Evolutionary conservation across 2,888 invertebrate species (phyloP), one percentile per base, ranked within the genome.

Genomic region (Sphaerophoria taeniata): DNA sequence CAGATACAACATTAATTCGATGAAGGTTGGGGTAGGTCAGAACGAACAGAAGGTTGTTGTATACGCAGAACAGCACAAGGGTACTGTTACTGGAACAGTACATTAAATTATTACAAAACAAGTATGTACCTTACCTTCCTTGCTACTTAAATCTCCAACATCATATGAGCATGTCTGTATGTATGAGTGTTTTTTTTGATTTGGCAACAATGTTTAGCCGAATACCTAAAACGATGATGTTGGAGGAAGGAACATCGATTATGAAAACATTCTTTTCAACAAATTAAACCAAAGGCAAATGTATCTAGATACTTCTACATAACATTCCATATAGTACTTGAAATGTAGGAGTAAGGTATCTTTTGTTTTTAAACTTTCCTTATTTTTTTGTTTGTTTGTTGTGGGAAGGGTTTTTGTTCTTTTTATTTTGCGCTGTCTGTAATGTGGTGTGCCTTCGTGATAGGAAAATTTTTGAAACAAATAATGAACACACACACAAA

Each of bases 11-110:
- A 69, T 81, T 81, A 85, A 83, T 85, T 76, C 55, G 58, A 58
- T 73, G 85, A 81, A 77, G 81, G 73, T 81, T 85, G 81, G 85
- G 85, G 85, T 85, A 85, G 85, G 85, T 85, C 85, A 77, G 76
- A 69, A 49, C 49, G 76, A 69, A 49, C 49, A 73, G 81, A 85
- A 69, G 67, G 60, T 56, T 77, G 71, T 53, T 7, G 43, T 43
- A 43, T 43, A 43, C 71, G 56, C 63, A 58, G 58, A 76, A 56
- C 45, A 60, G 61, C 24, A 24, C 24, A 24, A 45, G 36, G 58
- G 12, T 43, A 61, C 49, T 45, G 2, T 58, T 24, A 24, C 24
- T 24, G 24, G 24, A 24, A 24, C 24, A 24, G 24, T 24, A 24
- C 24, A 24, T 24, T 24, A 24, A 24, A 24, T 24, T 24, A 24